These are phyloP conservation scores for Esox masquinongy DNA, from an alignment of 2,797 vertebrate species.

Conservation along the genomic window DNA sequence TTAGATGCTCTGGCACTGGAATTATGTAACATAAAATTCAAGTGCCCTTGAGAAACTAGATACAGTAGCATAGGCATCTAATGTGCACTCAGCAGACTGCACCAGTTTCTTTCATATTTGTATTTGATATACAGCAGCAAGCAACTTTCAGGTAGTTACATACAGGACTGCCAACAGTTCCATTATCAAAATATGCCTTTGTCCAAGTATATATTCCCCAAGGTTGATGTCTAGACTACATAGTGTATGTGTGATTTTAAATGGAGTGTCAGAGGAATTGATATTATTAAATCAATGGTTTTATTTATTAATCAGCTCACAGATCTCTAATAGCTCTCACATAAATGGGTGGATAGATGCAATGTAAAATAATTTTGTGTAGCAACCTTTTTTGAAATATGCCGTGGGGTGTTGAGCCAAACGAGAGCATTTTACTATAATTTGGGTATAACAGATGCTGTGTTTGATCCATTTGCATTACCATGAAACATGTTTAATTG, in stretches of 20 bases:
- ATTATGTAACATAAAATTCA: background rate
- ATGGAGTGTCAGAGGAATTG: background rate
- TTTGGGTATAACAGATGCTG: background rate
- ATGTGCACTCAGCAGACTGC: background rate
- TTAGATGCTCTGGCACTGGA: background rate
- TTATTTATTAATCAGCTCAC: background rate
- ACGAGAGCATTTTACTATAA: background rate
- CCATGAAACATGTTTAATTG: background rate
- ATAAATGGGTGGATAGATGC: background rate
- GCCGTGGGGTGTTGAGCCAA: no score
- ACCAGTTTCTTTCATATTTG: background rate
- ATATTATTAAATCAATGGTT: background rate
- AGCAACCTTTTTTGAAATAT: background rate
- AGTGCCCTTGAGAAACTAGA: background rate
- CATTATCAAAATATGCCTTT: constrained; percentile 4
- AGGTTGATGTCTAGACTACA: background rate
- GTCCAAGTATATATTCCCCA: background rate
- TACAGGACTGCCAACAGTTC: background rate
- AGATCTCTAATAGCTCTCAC: background rate
- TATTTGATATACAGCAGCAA: background rate
- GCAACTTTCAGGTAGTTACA: background rate
- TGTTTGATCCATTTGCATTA: background rate
- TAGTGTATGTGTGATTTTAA: background rate
- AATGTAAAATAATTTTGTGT: background rate
- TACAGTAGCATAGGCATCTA: background rate